Conservation (phyloP, 2,797 vertebrate species). For the Falco biarmicus region DNA sequence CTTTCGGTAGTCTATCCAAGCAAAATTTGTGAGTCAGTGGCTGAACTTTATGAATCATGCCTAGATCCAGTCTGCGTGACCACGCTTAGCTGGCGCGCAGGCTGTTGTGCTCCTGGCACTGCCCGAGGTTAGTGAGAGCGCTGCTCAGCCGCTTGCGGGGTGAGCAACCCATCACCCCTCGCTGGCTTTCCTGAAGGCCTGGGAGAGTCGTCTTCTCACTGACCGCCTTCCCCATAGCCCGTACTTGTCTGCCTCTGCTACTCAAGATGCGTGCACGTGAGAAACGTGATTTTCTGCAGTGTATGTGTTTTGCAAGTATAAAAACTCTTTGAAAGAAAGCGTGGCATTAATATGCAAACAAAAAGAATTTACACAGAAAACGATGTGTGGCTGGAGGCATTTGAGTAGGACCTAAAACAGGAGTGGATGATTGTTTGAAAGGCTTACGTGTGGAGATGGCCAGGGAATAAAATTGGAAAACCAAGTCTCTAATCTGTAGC, state of each 20-base stretch:
- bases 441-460: background rate
- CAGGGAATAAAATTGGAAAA: background rate
- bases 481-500: background rate
- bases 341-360: background rate
- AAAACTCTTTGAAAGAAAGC: background rate
- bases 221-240: background rate
- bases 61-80: background rate
- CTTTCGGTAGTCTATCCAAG: background rate
- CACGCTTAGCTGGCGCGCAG: background rate
- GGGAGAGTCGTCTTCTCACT: background rate
- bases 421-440: background rate
- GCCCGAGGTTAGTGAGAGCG: background rate
- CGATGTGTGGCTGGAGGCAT: background rate
- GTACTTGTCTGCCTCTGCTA: background rate
- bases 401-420: background rate
- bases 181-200: background rate
- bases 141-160: background rate
- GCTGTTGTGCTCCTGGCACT: background rate
- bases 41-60: slow-evolving; percentile 5
- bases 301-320: background rate
- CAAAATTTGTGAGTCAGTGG: background rate
- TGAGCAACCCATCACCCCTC: background rate
- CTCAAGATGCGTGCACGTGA: background rate
- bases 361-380: background rate
- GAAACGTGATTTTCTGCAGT: background rate